phyloP scores from a whole-genome alignment of 2,888 invertebrate genomes.

The Drosophila monieri region DNA sequence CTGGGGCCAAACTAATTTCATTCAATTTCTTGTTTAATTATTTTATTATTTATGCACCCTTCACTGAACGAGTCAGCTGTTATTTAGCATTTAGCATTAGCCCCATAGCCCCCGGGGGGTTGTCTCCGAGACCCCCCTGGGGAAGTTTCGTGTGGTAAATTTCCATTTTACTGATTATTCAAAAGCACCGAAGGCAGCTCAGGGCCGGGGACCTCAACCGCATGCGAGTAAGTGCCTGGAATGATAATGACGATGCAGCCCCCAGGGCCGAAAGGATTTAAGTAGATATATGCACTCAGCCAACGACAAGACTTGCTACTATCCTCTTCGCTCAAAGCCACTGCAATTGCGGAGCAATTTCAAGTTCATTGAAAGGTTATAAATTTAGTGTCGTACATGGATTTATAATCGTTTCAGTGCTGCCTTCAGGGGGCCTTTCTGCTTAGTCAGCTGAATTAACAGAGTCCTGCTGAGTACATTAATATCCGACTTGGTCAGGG shows the following conservation, averaged over 20 bases:
- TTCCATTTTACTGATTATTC: conserved; percentile 47
- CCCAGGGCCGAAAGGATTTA: conserved; percentile 32
- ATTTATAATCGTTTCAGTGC: conserved; percentile 39
- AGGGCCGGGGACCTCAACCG: conserved; percentile 18
- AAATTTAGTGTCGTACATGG: conserved; percentile 34
- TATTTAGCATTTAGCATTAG: conserved; percentile 41
- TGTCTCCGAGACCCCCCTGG: conserved; percentile 5
- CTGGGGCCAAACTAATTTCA: conserved; percentile 69
- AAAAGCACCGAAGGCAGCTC: conserved; percentile 26
- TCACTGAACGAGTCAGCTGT: conserved; percentile 49
- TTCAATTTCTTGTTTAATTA: conserved; percentile 78
- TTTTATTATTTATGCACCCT: conserved; percentile 72
- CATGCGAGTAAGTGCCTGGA: conserved; percentile 29
- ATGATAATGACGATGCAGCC: conserved; percentile 23
- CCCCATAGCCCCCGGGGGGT: conserved; percentile 8
- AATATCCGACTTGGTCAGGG: conserved; percentile 16
- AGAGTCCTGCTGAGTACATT: conserved; percentile 20
- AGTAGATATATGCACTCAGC: conserved; percentile 31
- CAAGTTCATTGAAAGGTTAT: conserved; percentile 35
- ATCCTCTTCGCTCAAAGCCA: conserved; percentile 12
- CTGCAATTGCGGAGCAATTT: conserved; percentile 36
- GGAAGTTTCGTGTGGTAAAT: conserved; percentile 52
- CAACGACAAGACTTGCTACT: conserved; percentile 30
- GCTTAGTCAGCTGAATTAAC: conserved; percentile 3
- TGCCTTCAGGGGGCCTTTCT: conserved; percentile 7